Percentiles rank a stretch among this genome's conserved stretches.
phyloP scores from a whole-genome alignment of 2,113 vertebrate species.

The Euleptes europaea region DNA sequence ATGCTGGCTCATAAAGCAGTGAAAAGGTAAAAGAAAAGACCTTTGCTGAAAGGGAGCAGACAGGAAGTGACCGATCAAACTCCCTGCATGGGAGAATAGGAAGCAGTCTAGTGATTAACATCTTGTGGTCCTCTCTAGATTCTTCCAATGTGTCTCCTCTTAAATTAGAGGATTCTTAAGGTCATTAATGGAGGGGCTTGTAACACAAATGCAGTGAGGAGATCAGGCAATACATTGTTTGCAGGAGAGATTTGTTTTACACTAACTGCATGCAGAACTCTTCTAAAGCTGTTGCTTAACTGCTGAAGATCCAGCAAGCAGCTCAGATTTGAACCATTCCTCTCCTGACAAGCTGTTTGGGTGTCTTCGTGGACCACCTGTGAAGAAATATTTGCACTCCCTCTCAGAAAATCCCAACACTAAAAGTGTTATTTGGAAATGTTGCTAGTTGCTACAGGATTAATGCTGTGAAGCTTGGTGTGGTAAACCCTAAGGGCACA shows the following conservation, averaged over 20 bases:
- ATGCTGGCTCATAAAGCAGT: constrained; percentile 98
- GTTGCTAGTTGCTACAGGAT: neutral
- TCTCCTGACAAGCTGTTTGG: neutral
- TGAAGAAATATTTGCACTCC: neutral
- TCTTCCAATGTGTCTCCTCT: neutral
- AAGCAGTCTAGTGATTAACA: fast-evolving
- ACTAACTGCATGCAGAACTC: neutral
- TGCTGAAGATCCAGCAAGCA: neutral
- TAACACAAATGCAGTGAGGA: neutral
- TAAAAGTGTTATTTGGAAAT: neutral
- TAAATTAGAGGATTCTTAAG: neutral
- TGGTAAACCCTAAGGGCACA: neutral
- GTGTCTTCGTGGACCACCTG: neutral
- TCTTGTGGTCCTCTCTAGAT: neutral
- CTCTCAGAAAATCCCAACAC: neutral
- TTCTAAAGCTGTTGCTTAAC: neutral
- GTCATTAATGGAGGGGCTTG: neutral
- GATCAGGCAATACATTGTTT: neutral
- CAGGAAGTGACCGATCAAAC: neutral
- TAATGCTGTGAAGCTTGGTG: neutral
- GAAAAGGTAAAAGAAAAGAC: constrained; percentile 81
- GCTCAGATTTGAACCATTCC: neutral
- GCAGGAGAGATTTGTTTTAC: neutral
- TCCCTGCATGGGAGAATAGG: fast-evolving
- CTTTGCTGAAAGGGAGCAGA: neutral